Conservation (phyloP, 2,888 invertebrate genomes). For the Papilio demoleus region DNA sequence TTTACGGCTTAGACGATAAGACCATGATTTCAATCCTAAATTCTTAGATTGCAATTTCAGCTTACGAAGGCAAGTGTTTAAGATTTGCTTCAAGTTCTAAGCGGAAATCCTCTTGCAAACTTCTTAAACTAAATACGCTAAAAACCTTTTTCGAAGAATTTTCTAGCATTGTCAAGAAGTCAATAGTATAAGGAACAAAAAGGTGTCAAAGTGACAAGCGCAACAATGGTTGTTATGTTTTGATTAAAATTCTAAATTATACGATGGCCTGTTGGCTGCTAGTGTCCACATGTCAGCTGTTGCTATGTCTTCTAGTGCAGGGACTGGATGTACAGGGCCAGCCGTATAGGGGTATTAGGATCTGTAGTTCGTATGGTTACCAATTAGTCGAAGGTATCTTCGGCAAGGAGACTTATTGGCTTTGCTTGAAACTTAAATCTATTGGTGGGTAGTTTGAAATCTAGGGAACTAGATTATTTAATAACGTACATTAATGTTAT, state of each 20-base stretch:
- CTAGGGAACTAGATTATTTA: no score
- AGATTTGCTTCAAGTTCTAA: no score
- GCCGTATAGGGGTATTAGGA: slow-evolving; percentile 39
- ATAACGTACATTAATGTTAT: no score
- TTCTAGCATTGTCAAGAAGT: slow-evolving; percentile 11
- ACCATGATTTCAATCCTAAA: no score
- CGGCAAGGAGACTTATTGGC: slow-evolving; percentile 60
- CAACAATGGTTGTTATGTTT: slow-evolving; percentile 20
- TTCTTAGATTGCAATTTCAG: no score
- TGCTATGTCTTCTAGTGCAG: slow-evolving; percentile 34
- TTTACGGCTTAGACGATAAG: no score
- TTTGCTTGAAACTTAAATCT: slow-evolving; percentile 62
- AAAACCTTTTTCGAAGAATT: not conserved
- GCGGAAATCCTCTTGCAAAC: no score
- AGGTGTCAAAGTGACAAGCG: slow-evolving; percentile 28
- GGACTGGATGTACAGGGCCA: slow-evolving; percentile 38
- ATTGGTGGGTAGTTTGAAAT: slow-evolving; percentile 53
- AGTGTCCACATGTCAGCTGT: slow-evolving; percentile 31
- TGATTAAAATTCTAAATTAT: slow-evolving; percentile 38
- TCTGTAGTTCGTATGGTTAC: slow-evolving; percentile 56
- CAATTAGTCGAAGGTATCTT: slow-evolving; percentile 62
- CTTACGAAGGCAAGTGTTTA: no score
- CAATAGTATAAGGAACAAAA: slow-evolving; percentile 26
- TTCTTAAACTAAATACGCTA: not conserved
- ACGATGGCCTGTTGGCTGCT: slow-evolving; percentile 42